Conservation (phyloP, 2,113 vertebrate genomes). For the Corythornis madagascariensis region DNA sequence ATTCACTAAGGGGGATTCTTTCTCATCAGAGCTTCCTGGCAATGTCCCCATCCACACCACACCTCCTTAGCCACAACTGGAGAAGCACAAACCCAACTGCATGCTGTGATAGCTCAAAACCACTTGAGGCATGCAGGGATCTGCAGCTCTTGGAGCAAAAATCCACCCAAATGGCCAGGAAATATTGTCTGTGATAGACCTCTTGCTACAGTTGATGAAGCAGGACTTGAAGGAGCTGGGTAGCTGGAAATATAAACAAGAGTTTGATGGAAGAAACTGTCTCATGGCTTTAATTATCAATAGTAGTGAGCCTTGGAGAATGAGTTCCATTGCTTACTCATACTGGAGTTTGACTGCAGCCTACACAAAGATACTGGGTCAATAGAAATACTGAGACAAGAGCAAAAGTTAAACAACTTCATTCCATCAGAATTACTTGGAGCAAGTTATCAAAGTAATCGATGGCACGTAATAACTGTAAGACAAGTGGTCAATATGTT, state of each 20-base stretch:
- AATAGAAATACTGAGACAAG: constrained; percentile 3
- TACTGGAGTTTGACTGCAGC: constrained; percentile 17
- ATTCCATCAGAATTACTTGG: constrained; percentile 54
- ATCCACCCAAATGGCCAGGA: background rate
- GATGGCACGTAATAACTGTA: constrained; percentile 39
- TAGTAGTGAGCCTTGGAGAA: background rate
- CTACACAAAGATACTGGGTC: constrained; percentile 8
- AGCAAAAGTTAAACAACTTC: constrained; percentile 38
- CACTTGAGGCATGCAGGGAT: background rate
- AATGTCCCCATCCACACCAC: background rate
- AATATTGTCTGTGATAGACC: background rate
- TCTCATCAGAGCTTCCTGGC: background rate
- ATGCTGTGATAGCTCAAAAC: background rate
- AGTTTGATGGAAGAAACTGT: background rate
- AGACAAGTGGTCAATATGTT: constrained; percentile 38
- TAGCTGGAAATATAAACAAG: background rate
- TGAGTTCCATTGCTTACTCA: constrained; percentile 37
- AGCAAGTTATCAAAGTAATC: constrained; percentile 67
- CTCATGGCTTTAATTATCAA: constrained; percentile 28
- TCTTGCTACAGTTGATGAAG: background rate
- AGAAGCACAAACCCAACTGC: background rate
- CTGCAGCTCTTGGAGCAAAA: background rate
- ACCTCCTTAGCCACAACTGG: background rate
- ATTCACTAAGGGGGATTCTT: background rate
- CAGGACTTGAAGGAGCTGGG: background rate